Percentiles rank a stretch among this genome's conserved stretches.
These are phyloP conservation scores for Ptychadena robeensis DNA, from an alignment of 2,797 vertebrate genomes.

Conservation along the genomic window DNA sequence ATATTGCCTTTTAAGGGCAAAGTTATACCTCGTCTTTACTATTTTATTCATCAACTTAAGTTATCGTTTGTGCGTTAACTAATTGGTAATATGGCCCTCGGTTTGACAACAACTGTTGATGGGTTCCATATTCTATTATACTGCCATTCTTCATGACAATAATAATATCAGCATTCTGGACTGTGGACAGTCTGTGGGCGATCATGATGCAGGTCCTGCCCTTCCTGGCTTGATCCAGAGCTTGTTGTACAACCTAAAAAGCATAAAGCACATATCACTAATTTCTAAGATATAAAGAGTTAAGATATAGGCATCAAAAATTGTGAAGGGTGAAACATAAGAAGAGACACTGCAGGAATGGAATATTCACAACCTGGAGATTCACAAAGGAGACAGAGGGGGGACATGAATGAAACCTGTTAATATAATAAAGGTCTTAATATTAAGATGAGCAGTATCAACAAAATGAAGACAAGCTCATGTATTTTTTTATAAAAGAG, in stretches of 20 bases:
- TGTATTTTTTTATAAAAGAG: too few species aligned
- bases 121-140: constrained; percentile 66
- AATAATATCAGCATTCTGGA: constrained; percentile 53
- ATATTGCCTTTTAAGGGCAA: background rate
- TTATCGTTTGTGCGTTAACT: constrained; percentile 71
- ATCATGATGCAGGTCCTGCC: constrained; percentile 11
- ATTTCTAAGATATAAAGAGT: background rate
- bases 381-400: too few species aligned
- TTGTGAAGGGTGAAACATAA: background rate
- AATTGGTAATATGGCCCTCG: constrained; percentile 73
- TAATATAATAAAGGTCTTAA: too few species aligned
- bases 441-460: too few species aligned
- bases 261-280: too few species aligned
- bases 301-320: background rate
- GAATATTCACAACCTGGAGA: too few species aligned
- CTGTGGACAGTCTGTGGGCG: constrained; percentile 27
- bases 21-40: too few species aligned
- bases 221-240: constrained; percentile 22
- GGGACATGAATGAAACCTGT: too few species aligned
- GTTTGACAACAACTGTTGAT: constrained; percentile 69
- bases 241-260: constrained; percentile 53
- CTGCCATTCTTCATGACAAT: constrained; percentile 57
- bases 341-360: background rate
- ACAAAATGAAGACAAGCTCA: too few species aligned
- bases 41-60: constrained; percentile 16